Percentiles rank a stretch among this genome's conserved stretches.
Conservation (phyloP, 2,888 invertebrate species). For the Temnothorax unifasciatus region DNA sequence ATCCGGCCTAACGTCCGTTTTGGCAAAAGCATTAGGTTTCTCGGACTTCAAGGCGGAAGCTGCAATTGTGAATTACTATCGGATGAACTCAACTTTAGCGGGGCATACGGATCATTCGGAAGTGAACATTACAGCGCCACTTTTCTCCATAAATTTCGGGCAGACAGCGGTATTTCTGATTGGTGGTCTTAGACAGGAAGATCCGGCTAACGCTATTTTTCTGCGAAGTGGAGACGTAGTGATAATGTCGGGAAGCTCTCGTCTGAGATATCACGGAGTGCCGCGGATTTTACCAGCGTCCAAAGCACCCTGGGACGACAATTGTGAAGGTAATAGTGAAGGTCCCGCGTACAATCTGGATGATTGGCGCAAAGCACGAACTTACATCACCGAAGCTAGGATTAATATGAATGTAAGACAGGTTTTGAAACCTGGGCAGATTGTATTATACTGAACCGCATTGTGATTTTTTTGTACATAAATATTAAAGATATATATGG, state of each 20-base stretch:
- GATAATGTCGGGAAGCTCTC: slow-evolving; percentile 94
- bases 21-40: slow-evolving; percentile 89
- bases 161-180: slow-evolving; percentile 97
- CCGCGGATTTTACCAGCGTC: slow-evolving; percentile 92
- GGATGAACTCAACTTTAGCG: slow-evolving; percentile 95
- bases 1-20: slow-evolving; percentile 88
- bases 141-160: slow-evolving; percentile 98
- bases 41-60: slow-evolving; percentile 93
- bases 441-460: slow-evolving; percentile 80
- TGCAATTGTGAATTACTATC: slow-evolving; percentile 98
- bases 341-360: slow-evolving; percentile 54
- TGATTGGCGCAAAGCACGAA: slow-evolving; percentile 79
- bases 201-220: slow-evolving; percentile 90
- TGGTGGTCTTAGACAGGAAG: slow-evolving; percentile 92
- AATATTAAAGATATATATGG: slow-evolving; percentile 33
- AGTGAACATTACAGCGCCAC: slow-evolving; percentile 93
- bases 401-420: slow-evolving; percentile 98
- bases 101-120: slow-evolving; percentile 99
- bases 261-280: slow-evolving; percentile 97
- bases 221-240: slow-evolving; percentile 96
- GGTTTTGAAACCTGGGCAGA: slow-evolving; percentile 90
- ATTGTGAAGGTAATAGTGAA: slow-evolving; percentile 68
- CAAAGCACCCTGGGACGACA: slow-evolving; percentile 87
- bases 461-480: slow-evolving; percentile 43
- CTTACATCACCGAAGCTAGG: slow-evolving; percentile 88